These are phyloP conservation scores for Chironomus striatipennis DNA, from an alignment of 1,140 invertebrate species.

Conservation along the genomic window DNA sequence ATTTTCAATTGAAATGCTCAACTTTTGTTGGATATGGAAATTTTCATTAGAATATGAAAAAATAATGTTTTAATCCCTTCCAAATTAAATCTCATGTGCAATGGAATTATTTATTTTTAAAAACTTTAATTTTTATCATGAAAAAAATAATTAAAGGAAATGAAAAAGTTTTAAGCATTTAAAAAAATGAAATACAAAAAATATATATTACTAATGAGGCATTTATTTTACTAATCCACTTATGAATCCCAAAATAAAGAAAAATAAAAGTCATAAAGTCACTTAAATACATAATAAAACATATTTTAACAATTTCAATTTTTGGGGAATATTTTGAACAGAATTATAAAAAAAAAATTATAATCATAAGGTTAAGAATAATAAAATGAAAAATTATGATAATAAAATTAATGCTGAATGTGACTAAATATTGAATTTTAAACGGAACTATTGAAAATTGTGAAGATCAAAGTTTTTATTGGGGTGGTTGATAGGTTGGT, in stretches of 20 bases:
- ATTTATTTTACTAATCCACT: slow-evolving; percentile 17
- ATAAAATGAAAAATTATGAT: neutral
- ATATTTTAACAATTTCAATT: slow-evolving; percentile 11
- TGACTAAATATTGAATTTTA: slow-evolving; percentile 6
- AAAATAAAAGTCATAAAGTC: neutral
- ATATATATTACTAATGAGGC: slow-evolving; percentile 21
- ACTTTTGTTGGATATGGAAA: neutral
- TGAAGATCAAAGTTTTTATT: neutral
- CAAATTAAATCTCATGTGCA: no score
- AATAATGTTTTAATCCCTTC: no score
- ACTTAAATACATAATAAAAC: neutral
- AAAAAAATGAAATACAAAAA: slow-evolving; percentile 3
- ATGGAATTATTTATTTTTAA: no score
- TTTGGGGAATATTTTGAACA: slow-evolving; percentile 24
- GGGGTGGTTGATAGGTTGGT: no score
- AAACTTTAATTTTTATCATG: no score
- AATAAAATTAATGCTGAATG: neutral
- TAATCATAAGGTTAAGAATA: neutral
- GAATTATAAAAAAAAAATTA: neutral
- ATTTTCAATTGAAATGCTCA: neutral
- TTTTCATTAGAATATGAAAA: neutral
- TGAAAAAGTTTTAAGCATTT: neutral
- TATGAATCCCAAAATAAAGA: neutral
- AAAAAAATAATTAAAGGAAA: neutral
- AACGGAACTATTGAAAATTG: neutral